Conservation (phyloP, 2,888 invertebrate genomes). For the Periphyllus acericola region DNA sequence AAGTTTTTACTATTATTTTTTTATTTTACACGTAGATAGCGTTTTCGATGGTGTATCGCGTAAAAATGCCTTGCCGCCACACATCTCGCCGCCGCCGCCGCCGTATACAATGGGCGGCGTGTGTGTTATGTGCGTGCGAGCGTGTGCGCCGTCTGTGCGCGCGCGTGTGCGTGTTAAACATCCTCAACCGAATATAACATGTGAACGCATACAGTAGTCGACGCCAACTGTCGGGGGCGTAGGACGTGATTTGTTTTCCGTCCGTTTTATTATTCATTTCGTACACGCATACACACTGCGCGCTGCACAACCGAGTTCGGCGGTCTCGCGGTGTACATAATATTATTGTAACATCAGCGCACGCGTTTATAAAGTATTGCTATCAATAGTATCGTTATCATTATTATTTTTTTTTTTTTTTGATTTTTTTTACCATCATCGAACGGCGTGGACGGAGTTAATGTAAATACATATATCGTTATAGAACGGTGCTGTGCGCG, state of each 20-base stretch:
- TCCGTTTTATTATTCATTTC: constrained; percentile 11
- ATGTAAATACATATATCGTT: too few relatives aligned
- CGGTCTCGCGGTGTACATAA: neutral
- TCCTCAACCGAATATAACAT: constrained; percentile 47
- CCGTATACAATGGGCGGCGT: constrained; percentile 52
- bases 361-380: neutral
- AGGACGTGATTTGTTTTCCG: constrained; percentile 61
- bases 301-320: neutral
- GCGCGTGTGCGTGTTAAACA: constrained; percentile 53
- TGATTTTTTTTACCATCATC: neutral
- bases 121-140: too few relatives aligned
- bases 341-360: neutral
- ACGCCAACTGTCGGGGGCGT: constrained; percentile 61
- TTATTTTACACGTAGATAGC: neutral
- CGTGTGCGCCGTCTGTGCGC: too few relatives aligned
- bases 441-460: neutral
- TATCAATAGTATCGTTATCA: neutral
- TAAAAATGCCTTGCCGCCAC: constrained; percentile 13
- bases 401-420: neutral
- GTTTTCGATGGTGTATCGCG: constrained; percentile 3
- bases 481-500: neutral
- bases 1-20: too few relatives aligned
- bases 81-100: constrained; percentile 6
- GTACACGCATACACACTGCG: too few relatives aligned
- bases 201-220: constrained; percentile 55